Conservation (phyloP, 2,888 invertebrate species). For the Aproaerema taeniolella region DNA sequence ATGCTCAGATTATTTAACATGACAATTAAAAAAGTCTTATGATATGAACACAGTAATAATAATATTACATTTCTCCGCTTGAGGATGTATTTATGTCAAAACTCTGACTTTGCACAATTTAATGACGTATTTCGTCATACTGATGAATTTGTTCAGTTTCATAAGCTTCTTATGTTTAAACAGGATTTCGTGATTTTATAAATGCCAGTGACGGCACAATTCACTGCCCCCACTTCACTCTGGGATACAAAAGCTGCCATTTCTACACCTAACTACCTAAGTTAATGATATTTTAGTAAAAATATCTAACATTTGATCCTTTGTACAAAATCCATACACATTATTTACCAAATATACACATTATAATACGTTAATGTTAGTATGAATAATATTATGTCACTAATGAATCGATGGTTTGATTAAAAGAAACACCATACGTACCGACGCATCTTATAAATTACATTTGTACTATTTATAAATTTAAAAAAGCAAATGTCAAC, state of each 20-base stretch:
- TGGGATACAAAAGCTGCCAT: constrained; percentile 63
- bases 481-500: constrained; percentile 38
- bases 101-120: too few species aligned
- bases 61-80: too few species aligned
- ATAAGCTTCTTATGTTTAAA: too few species aligned
- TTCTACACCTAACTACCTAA: constrained; percentile 34
- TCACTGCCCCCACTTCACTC: too few species aligned
- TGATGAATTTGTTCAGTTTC: too few species aligned
- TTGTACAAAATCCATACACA: constrained; percentile 66
- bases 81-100: too few species aligned
- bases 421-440: background rate
- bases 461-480: constrained; percentile 72
- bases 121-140: too few species aligned
- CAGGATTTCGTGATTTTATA: too few species aligned
- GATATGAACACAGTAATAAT: too few species aligned
- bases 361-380: constrained; percentile 8
- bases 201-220: too few species aligned
- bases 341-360: constrained; percentile 22
- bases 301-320: constrained; percentile 54
- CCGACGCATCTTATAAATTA: constrained; percentile 31
- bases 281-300: constrained; percentile 51
- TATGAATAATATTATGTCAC: constrained; percentile 10
- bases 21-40: too few species aligned
- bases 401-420: constrained; percentile 4
- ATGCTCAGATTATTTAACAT: too few species aligned